Percentiles rank a stretch among this genome's conserved stretches.
Conservation (phyloP, 2,888 invertebrate species). For the Mechanitis mazaeus region DNA sequence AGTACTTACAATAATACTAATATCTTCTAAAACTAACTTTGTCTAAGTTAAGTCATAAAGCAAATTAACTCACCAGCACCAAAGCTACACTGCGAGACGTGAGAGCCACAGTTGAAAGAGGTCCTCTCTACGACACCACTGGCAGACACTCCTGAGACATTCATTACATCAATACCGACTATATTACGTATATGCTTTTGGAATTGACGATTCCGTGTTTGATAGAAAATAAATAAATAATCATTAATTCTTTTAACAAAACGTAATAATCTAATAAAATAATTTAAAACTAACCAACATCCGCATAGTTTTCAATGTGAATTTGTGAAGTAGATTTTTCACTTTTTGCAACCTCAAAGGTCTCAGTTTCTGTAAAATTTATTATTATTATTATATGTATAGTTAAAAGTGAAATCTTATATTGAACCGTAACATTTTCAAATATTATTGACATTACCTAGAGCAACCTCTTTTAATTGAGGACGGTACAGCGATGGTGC, state of each 20-base stretch:
- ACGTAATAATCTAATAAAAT: background rate
- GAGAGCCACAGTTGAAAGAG: slow-evolving; percentile 30
- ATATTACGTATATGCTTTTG: no score
- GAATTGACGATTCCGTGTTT: no score
- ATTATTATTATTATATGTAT: background rate
- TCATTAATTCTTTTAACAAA: no score
- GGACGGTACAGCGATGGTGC: slow-evolving; percentile 22
- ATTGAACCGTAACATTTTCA: background rate
- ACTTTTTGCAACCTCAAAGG: background rate
- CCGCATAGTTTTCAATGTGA: slow-evolving; percentile 7
- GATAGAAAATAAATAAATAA: no score
- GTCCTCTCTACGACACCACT: slow-evolving; percentile 22
- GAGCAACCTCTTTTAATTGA: slow-evolving; percentile 19
- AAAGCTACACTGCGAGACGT: slow-evolving; percentile 26
- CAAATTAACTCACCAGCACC: slow-evolving; percentile 21
- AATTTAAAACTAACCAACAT: slow-evolving; percentile 12
- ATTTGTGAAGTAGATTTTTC: slow-evolving; percentile 20
- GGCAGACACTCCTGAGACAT: slow-evolving; percentile 25
- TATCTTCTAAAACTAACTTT: background rate
- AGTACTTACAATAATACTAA: background rate
- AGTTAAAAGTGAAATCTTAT: background rate
- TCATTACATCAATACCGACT: background rate
- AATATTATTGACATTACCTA: slow-evolving; percentile 16
- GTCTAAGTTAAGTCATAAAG: no score
- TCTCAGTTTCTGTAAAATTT: background rate